phyloP scores from a whole-genome alignment of 2,888 invertebrate genomes.

The Pyrgus malvae region DNA sequence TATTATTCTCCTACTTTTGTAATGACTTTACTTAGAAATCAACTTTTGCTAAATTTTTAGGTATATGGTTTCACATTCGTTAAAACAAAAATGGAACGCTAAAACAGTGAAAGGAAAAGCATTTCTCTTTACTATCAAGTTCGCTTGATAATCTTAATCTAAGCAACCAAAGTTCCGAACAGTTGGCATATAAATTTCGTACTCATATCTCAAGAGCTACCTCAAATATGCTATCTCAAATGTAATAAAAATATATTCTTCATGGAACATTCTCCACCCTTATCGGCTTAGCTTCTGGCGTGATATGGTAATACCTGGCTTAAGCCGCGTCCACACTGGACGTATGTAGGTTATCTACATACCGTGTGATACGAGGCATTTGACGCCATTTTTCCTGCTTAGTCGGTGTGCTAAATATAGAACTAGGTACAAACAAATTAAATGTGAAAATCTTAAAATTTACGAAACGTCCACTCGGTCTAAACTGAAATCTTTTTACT shows the following conservation, averaged over 20 bases:
- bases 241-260: constrained; percentile 14
- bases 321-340: constrained; percentile 13
- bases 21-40: too few species aligned
- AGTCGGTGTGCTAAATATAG: background rate
- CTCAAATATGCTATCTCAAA: constrained; percentile 7
- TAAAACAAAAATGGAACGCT: too few species aligned
- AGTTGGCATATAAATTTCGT: constrained; percentile 3
- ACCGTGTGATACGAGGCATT: background rate
- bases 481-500: too few species aligned
- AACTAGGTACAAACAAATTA: too few species aligned
- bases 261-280: constrained; percentile 6
- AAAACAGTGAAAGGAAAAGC: too few species aligned
- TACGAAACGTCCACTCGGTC: too few species aligned
- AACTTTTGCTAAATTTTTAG: too few species aligned
- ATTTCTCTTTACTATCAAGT: too few species aligned
- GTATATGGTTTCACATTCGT: too few species aligned
- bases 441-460: too few species aligned
- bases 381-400: constrained; percentile 1
- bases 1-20: too few species aligned
- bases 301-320: constrained; percentile 22
- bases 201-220: background rate
- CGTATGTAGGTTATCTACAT: constrained; percentile 22
- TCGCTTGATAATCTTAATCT: background rate
- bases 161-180: background rate
- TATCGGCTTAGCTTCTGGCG: constrained; percentile 20